phyloP scores from a whole-genome alignment of 2,113 vertebrate genomes.

The Phocoena phocoena region DNA sequence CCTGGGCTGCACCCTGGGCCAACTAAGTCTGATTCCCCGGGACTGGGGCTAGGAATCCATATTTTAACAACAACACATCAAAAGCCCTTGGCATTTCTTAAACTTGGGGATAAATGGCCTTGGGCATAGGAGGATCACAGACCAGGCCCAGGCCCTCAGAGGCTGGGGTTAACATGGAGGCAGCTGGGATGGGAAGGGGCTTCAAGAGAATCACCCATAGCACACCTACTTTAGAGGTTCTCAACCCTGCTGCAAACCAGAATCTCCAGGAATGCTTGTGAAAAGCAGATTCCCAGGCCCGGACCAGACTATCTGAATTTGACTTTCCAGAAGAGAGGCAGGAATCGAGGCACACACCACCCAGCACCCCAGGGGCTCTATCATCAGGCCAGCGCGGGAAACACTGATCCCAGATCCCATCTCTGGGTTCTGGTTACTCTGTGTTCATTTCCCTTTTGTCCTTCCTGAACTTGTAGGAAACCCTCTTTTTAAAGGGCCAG shows the following conservation, averaged over 20 bases:
- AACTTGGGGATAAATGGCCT: not conserved
- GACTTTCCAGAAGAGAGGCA: not conserved
- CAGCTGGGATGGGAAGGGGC: not conserved
- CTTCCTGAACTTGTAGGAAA: not conserved
- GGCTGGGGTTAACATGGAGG: not conserved
- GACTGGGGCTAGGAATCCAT: not conserved
- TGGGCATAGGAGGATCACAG: not conserved
- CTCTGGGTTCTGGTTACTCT: not conserved
- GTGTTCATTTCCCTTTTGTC: not conserved
- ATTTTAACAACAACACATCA: not conserved
- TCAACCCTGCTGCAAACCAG: not conserved
- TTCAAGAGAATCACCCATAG: not conserved
- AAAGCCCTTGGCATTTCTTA: not conserved
- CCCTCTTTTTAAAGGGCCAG: not conserved
- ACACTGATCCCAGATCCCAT: not conserved
- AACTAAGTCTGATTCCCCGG: not conserved
- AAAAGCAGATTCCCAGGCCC: not conserved
- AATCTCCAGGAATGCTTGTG: not conserved
- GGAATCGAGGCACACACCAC: not conserved
- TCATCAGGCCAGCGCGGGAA: not conserved
- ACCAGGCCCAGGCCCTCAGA: not conserved
- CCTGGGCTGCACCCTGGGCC: not conserved
- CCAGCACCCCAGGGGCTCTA: not conserved
- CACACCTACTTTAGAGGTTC: not conserved
- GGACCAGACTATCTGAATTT: not conserved